Conservation (phyloP, 2,113 vertebrate genomes). For the Acrocephalus kingi region DNA sequence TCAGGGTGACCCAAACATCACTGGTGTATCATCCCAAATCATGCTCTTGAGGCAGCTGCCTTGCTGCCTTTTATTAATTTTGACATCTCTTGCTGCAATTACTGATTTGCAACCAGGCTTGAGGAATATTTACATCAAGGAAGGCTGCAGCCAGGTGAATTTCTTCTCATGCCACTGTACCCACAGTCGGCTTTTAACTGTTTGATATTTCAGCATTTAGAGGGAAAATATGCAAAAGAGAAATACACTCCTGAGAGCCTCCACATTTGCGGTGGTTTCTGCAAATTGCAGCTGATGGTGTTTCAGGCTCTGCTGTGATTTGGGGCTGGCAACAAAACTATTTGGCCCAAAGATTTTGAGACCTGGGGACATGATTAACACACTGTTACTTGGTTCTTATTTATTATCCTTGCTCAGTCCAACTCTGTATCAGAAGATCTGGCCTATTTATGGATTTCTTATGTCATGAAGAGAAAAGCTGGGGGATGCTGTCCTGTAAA, state of each 20-base stretch:
- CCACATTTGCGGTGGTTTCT: not conserved
- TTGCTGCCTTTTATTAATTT: not conserved
- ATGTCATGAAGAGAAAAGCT: not conserved
- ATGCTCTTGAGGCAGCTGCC: not conserved
- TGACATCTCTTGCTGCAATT: not conserved
- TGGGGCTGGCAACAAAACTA: not conserved
- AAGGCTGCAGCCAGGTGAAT: not conserved
- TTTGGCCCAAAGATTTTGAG: not conserved
- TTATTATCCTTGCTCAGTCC: not conserved
- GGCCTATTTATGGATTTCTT: not conserved
- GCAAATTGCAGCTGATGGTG: not conserved
- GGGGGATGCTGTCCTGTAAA: not conserved
- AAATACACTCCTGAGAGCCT: not conserved
- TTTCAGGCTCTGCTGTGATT: not conserved
- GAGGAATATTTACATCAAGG: not conserved
- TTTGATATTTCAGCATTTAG: not conserved
- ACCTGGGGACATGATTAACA: not conserved
- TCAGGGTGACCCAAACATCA: not conserved
- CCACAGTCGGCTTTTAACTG: not conserved
- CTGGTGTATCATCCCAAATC: too few relatives aligned
- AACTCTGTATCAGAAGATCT: not conserved
- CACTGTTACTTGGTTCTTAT: not conserved
- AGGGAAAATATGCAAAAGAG: rapidly evolving
- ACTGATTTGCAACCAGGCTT: not conserved
- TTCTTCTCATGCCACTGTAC: not conserved